A percentile compares a stretch with the other conserved stretches of the same genome.
Conservation (phyloP, 2,113 vertebrate species). For the Phainopepla nitens region DNA sequence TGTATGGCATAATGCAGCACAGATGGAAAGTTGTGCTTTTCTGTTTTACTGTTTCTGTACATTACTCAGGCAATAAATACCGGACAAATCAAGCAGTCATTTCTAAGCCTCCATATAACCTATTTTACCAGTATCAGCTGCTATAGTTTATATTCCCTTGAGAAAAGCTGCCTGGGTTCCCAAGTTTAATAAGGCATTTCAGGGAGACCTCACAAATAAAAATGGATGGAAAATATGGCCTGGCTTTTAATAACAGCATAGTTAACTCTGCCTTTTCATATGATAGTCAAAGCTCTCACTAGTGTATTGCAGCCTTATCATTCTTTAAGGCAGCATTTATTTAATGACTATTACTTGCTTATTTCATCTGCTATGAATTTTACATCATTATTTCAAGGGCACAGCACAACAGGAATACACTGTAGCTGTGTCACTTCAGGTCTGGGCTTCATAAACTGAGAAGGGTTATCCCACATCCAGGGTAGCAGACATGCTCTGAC, state of each 20-base stretch:
- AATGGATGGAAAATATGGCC: not conserved
- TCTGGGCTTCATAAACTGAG: not conserved
- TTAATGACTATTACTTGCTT: not conserved
- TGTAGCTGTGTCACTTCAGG: accelerated
- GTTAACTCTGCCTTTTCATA: not conserved
- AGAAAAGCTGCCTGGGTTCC: conserved; percentile 51
- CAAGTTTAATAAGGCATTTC: conserved; percentile 54
- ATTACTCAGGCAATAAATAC: conserved; percentile 64
- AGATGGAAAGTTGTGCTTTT: conserved; percentile 65
- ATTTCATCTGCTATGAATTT: not conserved
- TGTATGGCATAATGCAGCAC: conserved; percentile 57
- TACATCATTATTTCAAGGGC: not conserved
- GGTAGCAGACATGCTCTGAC: not conserved
- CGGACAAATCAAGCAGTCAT: conserved; percentile 52
- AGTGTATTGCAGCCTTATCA: not conserved
- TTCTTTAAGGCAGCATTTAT: not conserved
- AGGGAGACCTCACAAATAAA: conserved; percentile 65
- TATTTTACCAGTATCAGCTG: conserved; percentile 67
- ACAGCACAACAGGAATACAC: not conserved
- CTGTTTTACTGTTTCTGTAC: conserved; percentile 55
- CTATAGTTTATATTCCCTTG: conserved; percentile 21
- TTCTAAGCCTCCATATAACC: conserved; percentile 60
- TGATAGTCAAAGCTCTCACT: not conserved
- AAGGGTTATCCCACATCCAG: not conserved
- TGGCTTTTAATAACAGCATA: not conserved